Percentiles rank a stretch among this genome's conserved stretches.
Evolutionary conservation across 2,888 invertebrate genomes (phyloP).

Genomic region (Lasius fuliginosus): DNA sequence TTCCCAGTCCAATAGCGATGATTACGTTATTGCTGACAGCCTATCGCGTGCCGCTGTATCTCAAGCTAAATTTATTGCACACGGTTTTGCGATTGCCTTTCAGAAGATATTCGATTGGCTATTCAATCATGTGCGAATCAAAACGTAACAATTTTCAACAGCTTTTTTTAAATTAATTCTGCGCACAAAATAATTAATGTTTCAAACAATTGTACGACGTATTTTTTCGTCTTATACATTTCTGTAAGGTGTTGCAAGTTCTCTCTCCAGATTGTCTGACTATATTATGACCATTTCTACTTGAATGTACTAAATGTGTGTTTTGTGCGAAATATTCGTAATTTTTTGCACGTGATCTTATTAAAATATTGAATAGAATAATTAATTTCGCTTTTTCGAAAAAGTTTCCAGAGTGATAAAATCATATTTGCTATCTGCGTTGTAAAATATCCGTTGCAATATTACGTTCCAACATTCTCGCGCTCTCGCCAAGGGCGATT

Average conservation of each 20-base stretch:
- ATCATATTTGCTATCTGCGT: conserved; percentile 7
- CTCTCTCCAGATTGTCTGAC: not conserved
- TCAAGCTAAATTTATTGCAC: conserved; percentile 47
- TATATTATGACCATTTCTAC: not conserved
- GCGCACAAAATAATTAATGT: not conserved
- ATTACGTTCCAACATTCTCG: conserved; percentile 4
- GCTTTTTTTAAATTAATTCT: not conserved
- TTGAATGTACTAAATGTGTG: not conserved
- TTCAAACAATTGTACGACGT: not conserved
- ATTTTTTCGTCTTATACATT: not conserved
- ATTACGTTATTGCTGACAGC: conserved; percentile 41
- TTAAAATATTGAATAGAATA: not conserved
- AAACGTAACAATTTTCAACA: conserved; percentile 22
- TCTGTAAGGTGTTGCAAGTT: not conserved
- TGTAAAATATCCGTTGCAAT: not conserved
- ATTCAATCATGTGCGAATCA: conserved; percentile 30
- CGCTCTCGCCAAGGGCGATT: conserved; percentile 17
- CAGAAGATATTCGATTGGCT: conserved; percentile 29
- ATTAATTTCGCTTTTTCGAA: not conserved
- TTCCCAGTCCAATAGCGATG: conserved; percentile 37
- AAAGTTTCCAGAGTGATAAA: not conserved
- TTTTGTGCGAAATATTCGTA: not conserved
- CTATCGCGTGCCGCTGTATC: not conserved
- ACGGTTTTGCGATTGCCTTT: not conserved
- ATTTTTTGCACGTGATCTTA: not conserved